These are phyloP conservation scores for Sitophilus oryzae DNA, from an alignment of 1,140 invertebrate genomes.

Conservation along the genomic window DNA sequence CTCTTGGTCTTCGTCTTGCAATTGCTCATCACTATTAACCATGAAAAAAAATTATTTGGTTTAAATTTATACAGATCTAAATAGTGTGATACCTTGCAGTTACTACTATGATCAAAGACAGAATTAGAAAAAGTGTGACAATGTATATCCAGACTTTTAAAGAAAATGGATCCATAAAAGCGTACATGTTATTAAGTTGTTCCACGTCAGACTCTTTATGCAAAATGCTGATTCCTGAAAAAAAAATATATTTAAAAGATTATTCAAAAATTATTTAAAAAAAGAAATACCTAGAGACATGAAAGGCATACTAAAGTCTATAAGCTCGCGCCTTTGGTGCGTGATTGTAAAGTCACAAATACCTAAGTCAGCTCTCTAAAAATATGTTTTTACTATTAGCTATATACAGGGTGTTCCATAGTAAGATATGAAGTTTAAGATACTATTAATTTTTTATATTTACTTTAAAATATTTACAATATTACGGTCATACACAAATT, in stretches of 20 bases:
- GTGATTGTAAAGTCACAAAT: conserved; percentile 91
- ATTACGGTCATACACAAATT: no score
- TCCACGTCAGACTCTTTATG: conserved; percentile 65
- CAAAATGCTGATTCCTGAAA: conserved; percentile 70
- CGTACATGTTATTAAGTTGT: conserved; percentile 71
- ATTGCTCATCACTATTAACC: no score
- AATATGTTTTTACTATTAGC: conserved; percentile 17
- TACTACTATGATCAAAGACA: conserved; percentile 51
- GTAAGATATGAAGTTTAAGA: no score
- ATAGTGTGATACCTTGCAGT: conserved; percentile 24
- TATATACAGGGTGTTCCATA: no score
- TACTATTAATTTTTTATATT: no score
- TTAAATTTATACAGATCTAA: no score
- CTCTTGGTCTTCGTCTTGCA: no score
- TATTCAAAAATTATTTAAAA: conserved; percentile 1
- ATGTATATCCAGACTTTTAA: conserved; percentile 90
- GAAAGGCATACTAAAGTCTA: conserved; percentile 88
- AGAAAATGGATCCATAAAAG: conserved; percentile 81
- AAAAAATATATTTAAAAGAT: not conserved
- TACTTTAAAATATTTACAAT: no score
- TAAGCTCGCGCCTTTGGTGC: conserved; percentile 69
- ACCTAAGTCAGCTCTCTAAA: conserved; percentile 81
- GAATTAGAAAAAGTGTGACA: conserved; percentile 75
- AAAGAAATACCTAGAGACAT: conserved; percentile 66
- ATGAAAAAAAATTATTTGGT: no score